phyloP scores from a whole-genome alignment of 1,140 invertebrate species.

The Calephelis virginiensis region DNA sequence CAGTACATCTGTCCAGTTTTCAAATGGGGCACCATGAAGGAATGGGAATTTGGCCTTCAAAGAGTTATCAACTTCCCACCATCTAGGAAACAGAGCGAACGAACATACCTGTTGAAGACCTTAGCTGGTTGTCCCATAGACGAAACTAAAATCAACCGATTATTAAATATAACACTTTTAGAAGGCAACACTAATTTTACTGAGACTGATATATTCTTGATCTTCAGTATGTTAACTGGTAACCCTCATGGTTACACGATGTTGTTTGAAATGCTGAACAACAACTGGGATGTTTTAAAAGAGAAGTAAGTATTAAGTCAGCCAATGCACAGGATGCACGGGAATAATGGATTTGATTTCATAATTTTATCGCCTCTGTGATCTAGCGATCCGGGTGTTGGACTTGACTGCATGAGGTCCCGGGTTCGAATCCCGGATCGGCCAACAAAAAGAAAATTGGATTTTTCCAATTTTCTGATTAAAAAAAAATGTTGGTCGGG shows the following conservation, averaged over 20 bases:
- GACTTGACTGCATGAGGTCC: too few relatives aligned
- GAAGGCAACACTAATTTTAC: slow-evolving; percentile 84
- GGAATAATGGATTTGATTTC: too few relatives aligned
- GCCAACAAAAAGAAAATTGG: too few relatives aligned
- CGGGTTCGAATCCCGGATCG: too few relatives aligned
- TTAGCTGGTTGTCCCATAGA: slow-evolving; percentile 86
- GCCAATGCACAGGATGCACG: too few relatives aligned
- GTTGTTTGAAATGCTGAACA: slow-evolving; percentile 83
- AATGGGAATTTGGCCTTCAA: slow-evolving; percentile 88
- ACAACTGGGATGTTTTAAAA: slow-evolving; percentile 83
- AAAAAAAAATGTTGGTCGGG: too few relatives aligned
- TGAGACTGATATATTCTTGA: slow-evolving; percentile 85
- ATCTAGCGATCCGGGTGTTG: too few relatives aligned
- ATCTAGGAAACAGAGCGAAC: slow-evolving; percentile 83
- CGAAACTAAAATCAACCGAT: slow-evolving; percentile 81
- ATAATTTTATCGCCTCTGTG: too few relatives aligned
- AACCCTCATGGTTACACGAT: slow-evolving; percentile 83
- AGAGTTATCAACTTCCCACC: slow-evolving; percentile 85
- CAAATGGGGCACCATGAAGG: slow-evolving; percentile 85
- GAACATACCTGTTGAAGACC: slow-evolving; percentile 86
- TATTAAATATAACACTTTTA: slow-evolving; percentile 84
- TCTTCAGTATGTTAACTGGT: slow-evolving; percentile 85
- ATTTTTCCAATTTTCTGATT: too few relatives aligned
- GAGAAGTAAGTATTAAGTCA: slow-evolving; percentile 75
- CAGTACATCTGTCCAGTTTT: slow-evolving; percentile 88